A percentile compares a stretch with the other conserved stretches of the same genome.
Conservation (phyloP, 2,888 invertebrate species). For the Chromoteleia sp. region DNA sequence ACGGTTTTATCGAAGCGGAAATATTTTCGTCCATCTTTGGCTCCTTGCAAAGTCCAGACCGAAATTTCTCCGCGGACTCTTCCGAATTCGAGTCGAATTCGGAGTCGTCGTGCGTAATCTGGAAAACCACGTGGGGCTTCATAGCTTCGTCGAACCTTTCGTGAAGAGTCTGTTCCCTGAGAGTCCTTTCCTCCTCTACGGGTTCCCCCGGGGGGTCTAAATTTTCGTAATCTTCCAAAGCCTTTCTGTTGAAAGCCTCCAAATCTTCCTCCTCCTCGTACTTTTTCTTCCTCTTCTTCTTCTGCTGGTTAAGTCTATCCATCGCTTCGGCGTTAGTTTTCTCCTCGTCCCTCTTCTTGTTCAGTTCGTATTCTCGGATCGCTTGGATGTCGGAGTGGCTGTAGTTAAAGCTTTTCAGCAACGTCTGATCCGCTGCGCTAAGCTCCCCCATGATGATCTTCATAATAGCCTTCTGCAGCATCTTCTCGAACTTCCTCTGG, state of each 20-base stretch:
- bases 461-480: constrained; percentile 82
- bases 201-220: constrained; percentile 72
- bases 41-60: constrained; percentile 9
- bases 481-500: constrained; percentile 78
- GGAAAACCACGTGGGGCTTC: constrained; percentile 82
- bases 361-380: constrained; percentile 79
- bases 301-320: constrained; percentile 35
- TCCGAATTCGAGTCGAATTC: constrained; percentile 79
- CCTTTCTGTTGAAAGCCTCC: constrained; percentile 80
- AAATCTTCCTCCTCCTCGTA: constrained; percentile 70
- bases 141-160: constrained; percentile 76
- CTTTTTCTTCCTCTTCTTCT: constrained; percentile 41
- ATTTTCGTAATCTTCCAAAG: constrained; percentile 82
- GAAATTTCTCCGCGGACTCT: constrained; percentile 65
- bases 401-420: constrained; percentile 81
- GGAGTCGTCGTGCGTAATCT: constrained; percentile 81
- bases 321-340: constrained; percentile 6
- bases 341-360: constrained; percentile 74
- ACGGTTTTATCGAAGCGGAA: background rate
- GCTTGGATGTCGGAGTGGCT: constrained; percentile 79
- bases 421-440: constrained; percentile 77
- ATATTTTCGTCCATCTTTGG: background rate
- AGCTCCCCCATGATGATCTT: constrained; percentile 82
- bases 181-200: constrained; percentile 48
- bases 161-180: constrained; percentile 60